Base-by-base conservation (phyloP, 2,888 invertebrate species). In the Podotricha telesiphe region DNA sequence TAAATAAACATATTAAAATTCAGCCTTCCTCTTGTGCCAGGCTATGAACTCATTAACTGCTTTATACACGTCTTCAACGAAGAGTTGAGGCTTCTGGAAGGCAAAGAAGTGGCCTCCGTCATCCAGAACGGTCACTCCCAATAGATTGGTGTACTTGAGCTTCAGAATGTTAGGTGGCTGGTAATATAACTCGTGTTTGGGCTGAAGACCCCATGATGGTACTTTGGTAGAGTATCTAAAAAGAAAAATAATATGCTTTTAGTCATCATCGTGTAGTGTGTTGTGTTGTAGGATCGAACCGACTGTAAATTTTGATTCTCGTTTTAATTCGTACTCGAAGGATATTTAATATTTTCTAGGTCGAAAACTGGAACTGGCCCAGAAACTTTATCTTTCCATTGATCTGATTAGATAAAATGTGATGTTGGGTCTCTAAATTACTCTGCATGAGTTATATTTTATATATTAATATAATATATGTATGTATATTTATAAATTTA, bases 21-120 rank as follows among this genome's bases (percentile, higher is more conserved):
- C 55, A 55, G 55, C 37, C 34, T 55, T 55, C 34, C 17, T 34
- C 34, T 55, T 55, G 17, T 55, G 55, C 55, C 55, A 55, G 6
- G 55, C 55, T 11, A 55, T 55, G 17, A 55, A 55, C 34, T 55
- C 55, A 11, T 55, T 55, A 6, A 82, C 72, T 8, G 82, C 81
- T 17, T 74, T 74, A 40, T 81, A 76, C 0, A 98, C 82, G 80
- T 97, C 96, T 0, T 94, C 85, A 37, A 95, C 94, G 8, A 97
- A 81, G 0, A 94, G 76, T 69, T 94, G 79, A 0, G 97, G 97
- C 68, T 94, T 88, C 83, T 98, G 96, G 58, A 97, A 90, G 0
- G 97, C 96, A 0, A 95, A 94, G 88, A 97, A 98, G 84, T 98
- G 97, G 0, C 98, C 98, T 2, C 96, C 96, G 6, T 93, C 83